These are phyloP conservation scores for Hippoglossus stenolepis DNA, from an alignment of 2,113 vertebrate genomes.

Conservation along the genomic window DNA sequence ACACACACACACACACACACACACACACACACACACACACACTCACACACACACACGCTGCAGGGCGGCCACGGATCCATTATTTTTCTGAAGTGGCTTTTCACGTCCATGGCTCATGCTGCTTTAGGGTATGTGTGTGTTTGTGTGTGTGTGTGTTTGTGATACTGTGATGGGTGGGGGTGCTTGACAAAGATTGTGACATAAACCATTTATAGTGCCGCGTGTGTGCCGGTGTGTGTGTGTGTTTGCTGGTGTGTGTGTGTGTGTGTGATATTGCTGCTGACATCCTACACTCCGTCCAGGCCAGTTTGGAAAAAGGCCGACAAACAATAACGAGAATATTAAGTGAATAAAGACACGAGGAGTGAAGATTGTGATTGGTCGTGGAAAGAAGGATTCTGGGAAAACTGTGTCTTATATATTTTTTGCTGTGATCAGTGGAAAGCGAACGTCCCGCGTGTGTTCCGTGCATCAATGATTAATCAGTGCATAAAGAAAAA, in stretches of 20 bases:
- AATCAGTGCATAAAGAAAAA: neutral
- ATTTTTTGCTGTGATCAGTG: neutral
- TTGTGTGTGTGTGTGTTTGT: neutral
- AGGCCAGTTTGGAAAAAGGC: neutral
- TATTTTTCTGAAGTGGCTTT: constrained; percentile 83
- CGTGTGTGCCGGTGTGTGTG: constrained; percentile 22
- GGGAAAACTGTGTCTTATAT: too few relatives aligned
- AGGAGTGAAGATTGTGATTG: neutral
- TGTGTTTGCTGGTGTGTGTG: neutral
- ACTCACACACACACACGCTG: constrained; percentile 36
- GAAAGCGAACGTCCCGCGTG: neutral
- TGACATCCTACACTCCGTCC: constrained; percentile 45
- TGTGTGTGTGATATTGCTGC: constrained; percentile 10
- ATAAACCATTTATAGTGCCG: constrained; percentile 87
- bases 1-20: constrained; percentile 18
- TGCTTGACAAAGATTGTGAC: constrained; percentile 81
- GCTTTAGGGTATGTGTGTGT: constrained; percentile 68
- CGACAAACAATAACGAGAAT: constrained; percentile 10
- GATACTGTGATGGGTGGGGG: constrained; percentile 38
- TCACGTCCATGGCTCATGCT: constrained; percentile 80
- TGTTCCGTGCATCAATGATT: neutral
- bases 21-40: constrained; percentile 13
- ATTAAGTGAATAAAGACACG: neutral
- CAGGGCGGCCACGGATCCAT: constrained; percentile 58
- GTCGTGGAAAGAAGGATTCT: too few relatives aligned